A percentile compares a stretch with the other conserved stretches of the same genome.
Conservation (phyloP, 2,797 vertebrate species). For the Craterocephalus amniculus region DNA sequence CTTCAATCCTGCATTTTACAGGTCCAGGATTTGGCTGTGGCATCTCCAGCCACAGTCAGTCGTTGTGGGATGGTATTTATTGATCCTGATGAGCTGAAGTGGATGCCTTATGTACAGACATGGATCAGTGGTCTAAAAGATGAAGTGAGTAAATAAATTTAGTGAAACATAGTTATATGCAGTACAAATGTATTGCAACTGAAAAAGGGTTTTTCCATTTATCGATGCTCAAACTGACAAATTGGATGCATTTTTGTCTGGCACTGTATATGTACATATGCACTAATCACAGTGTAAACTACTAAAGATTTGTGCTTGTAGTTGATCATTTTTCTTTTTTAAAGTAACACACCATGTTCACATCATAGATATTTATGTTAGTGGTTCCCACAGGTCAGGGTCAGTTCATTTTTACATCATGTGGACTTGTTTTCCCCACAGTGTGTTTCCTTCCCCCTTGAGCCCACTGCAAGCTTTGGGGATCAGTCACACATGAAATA, state of each 20-base stretch:
- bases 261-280: too few species aligned
- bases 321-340: not conserved
- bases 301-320: too few species aligned
- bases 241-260: too few species aligned
- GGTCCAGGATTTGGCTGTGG: constrained; percentile 90
- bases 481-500: not conserved
- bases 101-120: constrained; percentile 90
- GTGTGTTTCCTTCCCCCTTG: not conserved
- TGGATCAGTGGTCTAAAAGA: constrained; percentile 82
- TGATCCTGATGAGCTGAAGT: constrained; percentile 89
- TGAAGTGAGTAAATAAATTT: constrained; percentile 68
- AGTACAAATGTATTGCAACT: too few species aligned
- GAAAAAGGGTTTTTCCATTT: too few species aligned
- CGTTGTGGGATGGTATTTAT: constrained; percentile 93
- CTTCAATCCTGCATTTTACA: constrained; percentile 52
- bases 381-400: not conserved
- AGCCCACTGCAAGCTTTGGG: not conserved
- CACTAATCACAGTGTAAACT: too few species aligned
- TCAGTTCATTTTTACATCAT: not conserved
- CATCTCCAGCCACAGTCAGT: constrained; percentile 92
- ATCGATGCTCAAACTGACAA: too few species aligned
- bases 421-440: not conserved
- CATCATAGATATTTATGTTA: too few species aligned
- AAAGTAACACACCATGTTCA: too few species aligned
- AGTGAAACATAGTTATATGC: too few species aligned